Base-by-base conservation (phyloP, 2,888 invertebrate species). In the Phoronis australis region DNA sequence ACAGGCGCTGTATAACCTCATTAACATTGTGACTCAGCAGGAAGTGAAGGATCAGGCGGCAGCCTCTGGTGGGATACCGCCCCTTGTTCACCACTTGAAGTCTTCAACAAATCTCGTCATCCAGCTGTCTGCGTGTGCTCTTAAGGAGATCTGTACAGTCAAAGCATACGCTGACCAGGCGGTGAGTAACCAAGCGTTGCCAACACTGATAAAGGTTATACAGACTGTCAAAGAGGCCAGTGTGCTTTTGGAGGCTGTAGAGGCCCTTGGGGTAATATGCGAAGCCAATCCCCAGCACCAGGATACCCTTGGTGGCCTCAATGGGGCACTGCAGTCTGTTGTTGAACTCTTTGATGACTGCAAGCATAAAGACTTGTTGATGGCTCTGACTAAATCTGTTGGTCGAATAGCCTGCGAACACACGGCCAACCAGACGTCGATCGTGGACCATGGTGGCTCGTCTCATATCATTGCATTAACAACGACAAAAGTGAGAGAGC, bases 321-420 rank as follows among this genome's bases (percentile, higher is more conserved):
- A 57, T 3, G 63, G 62, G 3, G 59, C 60, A 1, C 51, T 71
- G 3, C 47, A 94, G 18, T 46, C 62, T 6, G 50, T 74, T 3
- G 64, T 69, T 5, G 55, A 44, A 5, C 55, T 68, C 24, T 69
- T 68, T 47, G 65, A 68, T 26, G 61, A 62, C 46, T 61, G 62
- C 44, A 61, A 53, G 31, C 55, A 66, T 44, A 68, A 64, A 48
- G 55, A 52, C 6, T 52, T 75, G 35, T 52, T 71, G 39, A 54
- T 64, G 45, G 66, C 70, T 6, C 58, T 74, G 5, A 71, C 68
- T 12, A 50, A 60, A 38, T 47, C 62, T 35, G 57, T 74, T 2
- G 60, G 64, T 3, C 67, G 62, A 47, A 60, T 71, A 20, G 62
- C 61, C 4, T 42, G 57, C 3, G 52, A 55, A 15, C 60, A 71